Conservation (phyloP, 2,797 vertebrate genomes). For the Limosa lapponica region DNA sequence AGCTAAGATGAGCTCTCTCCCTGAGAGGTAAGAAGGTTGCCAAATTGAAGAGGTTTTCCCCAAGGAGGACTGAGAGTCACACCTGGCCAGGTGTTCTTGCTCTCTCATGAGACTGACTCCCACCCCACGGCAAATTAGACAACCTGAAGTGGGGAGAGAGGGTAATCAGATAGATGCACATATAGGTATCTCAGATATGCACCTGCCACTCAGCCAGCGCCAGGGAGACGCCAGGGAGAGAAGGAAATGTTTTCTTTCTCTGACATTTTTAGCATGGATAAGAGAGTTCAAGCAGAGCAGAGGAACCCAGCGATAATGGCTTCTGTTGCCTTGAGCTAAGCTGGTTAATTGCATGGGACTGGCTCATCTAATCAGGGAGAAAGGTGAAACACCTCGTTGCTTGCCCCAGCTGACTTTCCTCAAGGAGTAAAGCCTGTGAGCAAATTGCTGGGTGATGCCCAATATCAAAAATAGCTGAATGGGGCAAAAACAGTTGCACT, state of each 20-base stretch:
- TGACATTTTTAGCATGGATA: slow-evolving; percentile 30
- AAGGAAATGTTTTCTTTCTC: slow-evolving; percentile 21
- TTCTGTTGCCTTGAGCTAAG: slow-evolving; percentile 62
- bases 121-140: neutral
- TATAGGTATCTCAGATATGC: slow-evolving; percentile 57
- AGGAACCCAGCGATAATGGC: slow-evolving; percentile 1
- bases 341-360: slow-evolving; percentile 35
- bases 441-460: neutral
- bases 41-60: neutral
- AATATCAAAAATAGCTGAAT: neutral
- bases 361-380: slow-evolving; percentile 37
- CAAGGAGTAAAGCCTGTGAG: neutral
- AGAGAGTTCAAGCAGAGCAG: slow-evolving; percentile 40
- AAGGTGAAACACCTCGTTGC: slow-evolving; percentile 22
- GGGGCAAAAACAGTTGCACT: neutral
- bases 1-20: neutral
- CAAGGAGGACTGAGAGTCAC: neutral
- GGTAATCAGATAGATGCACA: slow-evolving; percentile 50
- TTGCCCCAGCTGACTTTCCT: neutral
- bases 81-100: neutral
- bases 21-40: neutral
- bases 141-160: neutral
- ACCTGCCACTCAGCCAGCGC: slow-evolving; percentile 49
- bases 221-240: slow-evolving; percentile 29
- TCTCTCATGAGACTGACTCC: neutral